These are phyloP conservation scores for Hypotaenidia philippensis DNA, from an alignment of 2,797 vertebrate species.

Conservation along the genomic window DNA sequence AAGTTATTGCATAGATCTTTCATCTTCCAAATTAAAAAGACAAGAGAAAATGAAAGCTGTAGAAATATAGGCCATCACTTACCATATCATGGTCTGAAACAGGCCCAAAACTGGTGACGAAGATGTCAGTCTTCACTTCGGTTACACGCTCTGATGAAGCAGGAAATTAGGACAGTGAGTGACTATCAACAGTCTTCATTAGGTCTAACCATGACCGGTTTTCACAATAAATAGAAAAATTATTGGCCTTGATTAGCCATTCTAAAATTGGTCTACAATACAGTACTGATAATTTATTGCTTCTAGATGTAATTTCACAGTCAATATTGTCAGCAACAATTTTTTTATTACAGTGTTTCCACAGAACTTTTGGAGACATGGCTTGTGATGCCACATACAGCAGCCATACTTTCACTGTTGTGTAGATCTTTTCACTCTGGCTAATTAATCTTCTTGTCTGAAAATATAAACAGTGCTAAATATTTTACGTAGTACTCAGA, in stretches of 20 bases:
- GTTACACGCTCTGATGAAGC: slow-evolving; percentile 99
- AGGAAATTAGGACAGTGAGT: slow-evolving; percentile 93
- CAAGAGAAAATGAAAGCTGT: neutral
- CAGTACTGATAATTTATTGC: slow-evolving; percentile 57
- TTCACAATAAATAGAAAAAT: slow-evolving; percentile 81
- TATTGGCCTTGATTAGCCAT: slow-evolving; percentile 78
- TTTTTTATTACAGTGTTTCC: slow-evolving; percentile 14
- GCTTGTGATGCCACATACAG: neutral
- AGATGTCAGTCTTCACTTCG: slow-evolving; percentile 99
- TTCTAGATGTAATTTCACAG: slow-evolving; percentile 74
- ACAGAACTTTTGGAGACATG: neutral
- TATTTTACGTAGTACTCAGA: neutral
- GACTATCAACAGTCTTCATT: slow-evolving; percentile 86
- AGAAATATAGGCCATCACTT: slow-evolving; percentile 73
- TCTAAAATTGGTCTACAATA: slow-evolving; percentile 70
- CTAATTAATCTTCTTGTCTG: neutral
- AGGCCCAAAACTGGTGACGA: slow-evolving; percentile 98
- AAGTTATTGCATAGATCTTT: neutral
- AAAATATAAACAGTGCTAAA: neutral
- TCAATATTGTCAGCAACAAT: slow-evolving; percentile 54
- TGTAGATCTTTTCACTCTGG: neutral
- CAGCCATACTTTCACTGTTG: neutral
- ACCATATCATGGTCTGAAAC: slow-evolving; percentile 99
- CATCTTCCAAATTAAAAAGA: slow-evolving; percentile 8
- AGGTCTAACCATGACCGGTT: slow-evolving; percentile 80